Evolutionary conservation across 2,113 vertebrate genomes (phyloP).

Genomic region (Emydura subglobosa): DNA sequence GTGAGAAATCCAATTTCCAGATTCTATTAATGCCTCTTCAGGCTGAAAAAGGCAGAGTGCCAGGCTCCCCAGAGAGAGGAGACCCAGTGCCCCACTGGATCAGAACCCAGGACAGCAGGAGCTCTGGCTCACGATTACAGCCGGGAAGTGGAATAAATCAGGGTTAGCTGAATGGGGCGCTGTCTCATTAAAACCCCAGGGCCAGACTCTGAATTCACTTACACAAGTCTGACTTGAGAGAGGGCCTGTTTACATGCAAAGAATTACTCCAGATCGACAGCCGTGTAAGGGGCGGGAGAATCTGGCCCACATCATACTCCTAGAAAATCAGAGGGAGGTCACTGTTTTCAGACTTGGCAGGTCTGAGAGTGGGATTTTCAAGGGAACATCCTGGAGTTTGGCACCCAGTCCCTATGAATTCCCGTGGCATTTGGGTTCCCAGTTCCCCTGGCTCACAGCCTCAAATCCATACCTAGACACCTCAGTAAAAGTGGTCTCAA

Average conservation of each 20-base stretch:
- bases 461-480: background rate
- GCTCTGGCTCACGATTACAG: background rate
- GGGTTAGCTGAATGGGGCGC: background rate
- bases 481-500: background rate
- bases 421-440: background rate
- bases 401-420: background rate
- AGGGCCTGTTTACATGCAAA: background rate
- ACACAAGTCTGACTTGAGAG: background rate
- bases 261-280: background rate
- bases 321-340: background rate
- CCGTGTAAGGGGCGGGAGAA: background rate
- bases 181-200: background rate
- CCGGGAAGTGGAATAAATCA: background rate
- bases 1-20: constrained; percentile 75
- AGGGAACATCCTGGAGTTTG: background rate
- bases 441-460: background rate
- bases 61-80: background rate
- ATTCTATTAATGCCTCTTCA: constrained; percentile 22
- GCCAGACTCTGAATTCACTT: background rate
- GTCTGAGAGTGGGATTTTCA: background rate
- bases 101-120: background rate
- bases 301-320: background rate
- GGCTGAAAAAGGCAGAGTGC: background rate
- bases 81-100: background rate
- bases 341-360: background rate